phyloP scores from a whole-genome alignment of 2,797 vertebrate genomes.

The Sardinella longiceps region DNA sequence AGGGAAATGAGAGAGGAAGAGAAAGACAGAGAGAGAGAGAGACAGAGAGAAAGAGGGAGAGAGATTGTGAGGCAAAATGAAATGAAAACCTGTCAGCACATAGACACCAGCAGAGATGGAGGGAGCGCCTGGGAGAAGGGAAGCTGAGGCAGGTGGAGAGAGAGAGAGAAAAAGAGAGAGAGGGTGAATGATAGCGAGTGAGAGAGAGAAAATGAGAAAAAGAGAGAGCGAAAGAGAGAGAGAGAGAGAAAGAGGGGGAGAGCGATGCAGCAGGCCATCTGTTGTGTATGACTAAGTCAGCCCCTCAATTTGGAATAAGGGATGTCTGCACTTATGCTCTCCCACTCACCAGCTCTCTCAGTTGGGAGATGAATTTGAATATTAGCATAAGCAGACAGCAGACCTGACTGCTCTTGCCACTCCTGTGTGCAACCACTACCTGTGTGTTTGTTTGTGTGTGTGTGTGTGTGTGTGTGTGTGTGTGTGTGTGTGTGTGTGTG shows the following conservation, averaged over 20 bases:
- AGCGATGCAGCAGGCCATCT: slow-evolving; percentile 60
- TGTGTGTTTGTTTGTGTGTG: not conserved
- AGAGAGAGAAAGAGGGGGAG: slow-evolving; percentile 13
- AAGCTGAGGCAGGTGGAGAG: not conserved
- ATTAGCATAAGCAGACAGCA: slow-evolving; percentile 57
- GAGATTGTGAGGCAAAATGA: not conserved
- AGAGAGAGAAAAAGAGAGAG: not conserved
- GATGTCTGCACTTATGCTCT: slow-evolving; percentile 58
- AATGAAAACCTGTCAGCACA: not conserved
- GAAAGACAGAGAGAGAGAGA: slow-evolving; percentile 18
- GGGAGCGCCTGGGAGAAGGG: not conserved
- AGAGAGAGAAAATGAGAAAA: not conserved
- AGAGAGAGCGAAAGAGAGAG: slow-evolving; percentile 20
- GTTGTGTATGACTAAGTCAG: slow-evolving; percentile 53
- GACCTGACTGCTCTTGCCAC: slow-evolving; percentile 46
- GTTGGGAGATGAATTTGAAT: slow-evolving; percentile 50
- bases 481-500: not conserved
- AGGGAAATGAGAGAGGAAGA: not conserved
- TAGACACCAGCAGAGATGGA: not conserved
- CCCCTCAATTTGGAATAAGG: slow-evolving; percentile 53
- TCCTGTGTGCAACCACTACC: not conserved
- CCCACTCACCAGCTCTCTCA: slow-evolving; percentile 56
- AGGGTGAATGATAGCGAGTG: not conserved
- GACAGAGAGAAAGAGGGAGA: slow-evolving; percentile 11
- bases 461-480: not conserved